Evolutionary conservation across 2,888 invertebrate species (phyloP).

Genomic region (Lasioglossum figueresi): DNA sequence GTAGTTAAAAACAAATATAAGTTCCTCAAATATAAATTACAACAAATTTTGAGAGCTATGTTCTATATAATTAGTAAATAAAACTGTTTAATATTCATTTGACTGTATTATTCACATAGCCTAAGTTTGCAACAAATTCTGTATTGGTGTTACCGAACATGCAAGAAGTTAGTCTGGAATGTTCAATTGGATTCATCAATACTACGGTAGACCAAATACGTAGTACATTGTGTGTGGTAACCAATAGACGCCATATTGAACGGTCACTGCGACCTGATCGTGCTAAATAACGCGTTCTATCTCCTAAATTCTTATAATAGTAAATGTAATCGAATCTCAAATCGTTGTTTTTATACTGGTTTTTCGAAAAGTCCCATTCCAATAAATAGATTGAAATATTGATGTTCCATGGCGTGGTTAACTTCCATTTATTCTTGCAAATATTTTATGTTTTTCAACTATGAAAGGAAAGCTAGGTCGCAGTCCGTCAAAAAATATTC

Average conservation of each 20-base stretch:
- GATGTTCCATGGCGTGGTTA: neutral
- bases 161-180: neutral
- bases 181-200: conserved; percentile 3
- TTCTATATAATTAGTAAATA: no score
- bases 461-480: neutral
- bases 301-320: neutral
- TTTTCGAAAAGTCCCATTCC: neutral
- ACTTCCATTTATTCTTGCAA: neutral
- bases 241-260: conserved; percentile 7
- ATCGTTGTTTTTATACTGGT: neutral
- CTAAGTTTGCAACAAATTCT: neutral
- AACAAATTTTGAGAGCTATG: no score
- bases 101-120: neutral
- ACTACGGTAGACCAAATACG: conserved; percentile 6
- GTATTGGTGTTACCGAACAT: neutral
- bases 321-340: neutral
- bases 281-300: neutral
- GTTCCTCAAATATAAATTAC: no score
- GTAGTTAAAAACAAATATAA: no score
- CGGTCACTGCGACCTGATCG: neutral
- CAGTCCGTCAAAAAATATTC: neutral
- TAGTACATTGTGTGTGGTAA: neutral
- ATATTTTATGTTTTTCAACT: neutral
- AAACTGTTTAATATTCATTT: neutral
- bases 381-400: neutral